These are phyloP conservation scores for Phymorhynchus buccinoides DNA, from an alignment of 1,140 invertebrate species.

Conservation along the genomic window DNA sequence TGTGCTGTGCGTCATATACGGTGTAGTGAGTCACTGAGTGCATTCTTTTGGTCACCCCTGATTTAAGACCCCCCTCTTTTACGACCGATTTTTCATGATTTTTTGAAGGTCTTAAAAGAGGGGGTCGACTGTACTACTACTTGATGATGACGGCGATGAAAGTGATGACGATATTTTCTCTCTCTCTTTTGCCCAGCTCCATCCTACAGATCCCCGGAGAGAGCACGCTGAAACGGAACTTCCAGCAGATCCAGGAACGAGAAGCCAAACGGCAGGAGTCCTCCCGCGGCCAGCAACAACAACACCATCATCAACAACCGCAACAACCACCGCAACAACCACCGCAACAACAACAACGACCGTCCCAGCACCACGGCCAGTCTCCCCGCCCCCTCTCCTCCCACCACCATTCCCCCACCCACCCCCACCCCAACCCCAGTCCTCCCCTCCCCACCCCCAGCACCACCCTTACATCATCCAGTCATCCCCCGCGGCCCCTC, in stretches of 20 bases:
- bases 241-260: constrained; percentile 92
- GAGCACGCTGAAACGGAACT: constrained; percentile 76
- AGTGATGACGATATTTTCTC: background rate
- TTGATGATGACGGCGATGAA: too few relatives aligned
- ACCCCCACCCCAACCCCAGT: constrained; percentile 49
- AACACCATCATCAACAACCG: too few relatives aligned
- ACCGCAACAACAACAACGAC: constrained; percentile 47
- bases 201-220: constrained; percentile 73
- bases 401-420: constrained; percentile 49
- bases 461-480: constrained; percentile 48
- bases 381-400: constrained; percentile 44
- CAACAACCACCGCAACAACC: too few relatives aligned
- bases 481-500: constrained; percentile 45
- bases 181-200: constrained; percentile 56
- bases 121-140: too few relatives aligned
- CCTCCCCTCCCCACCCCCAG: constrained; percentile 46
- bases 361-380: constrained; percentile 50
- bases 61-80: too few relatives aligned
- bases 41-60: too few relatives aligned
- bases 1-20: too few relatives aligned
- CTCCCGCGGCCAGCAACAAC: constrained; percentile 53
- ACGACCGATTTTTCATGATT: too few relatives aligned
- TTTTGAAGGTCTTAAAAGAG: too few relatives aligned
- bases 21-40: too few relatives aligned
- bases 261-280: constrained; percentile 60